Base-by-base conservation (phyloP, 2,797 vertebrate species). In the Hippocampus kuda region DNA sequence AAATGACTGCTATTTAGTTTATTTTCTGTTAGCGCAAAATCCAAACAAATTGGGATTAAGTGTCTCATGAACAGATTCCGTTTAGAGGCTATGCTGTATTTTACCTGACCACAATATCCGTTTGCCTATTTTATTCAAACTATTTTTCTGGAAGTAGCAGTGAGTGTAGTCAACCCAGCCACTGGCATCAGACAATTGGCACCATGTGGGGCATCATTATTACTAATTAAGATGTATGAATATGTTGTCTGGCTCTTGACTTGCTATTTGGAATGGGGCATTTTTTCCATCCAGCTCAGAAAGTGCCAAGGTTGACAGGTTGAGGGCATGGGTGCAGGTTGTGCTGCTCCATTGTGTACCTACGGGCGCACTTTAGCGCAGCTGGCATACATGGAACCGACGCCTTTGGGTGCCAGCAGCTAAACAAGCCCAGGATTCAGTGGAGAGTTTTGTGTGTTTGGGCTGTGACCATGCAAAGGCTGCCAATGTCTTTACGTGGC, bases 171-270 rank as follows among this genome's bases (percentile, higher is more conserved):
- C 80, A 83, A 79, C 83, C 76, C 73, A 73, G 81, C 84, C 79
- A 82, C 79, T 83, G 84, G 78, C 85, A 83, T 77, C 73, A 77
- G 81, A 83, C 75, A 53, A 63, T 66, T 89, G 86, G 85, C 86
- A 84, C 72, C 69, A 77, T 65, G 73, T 12, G 42, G 34, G 65
- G 68, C 72, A 74, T 84, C 85, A 83, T 85, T 86, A 85, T 80
- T 84, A 81, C 77, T 88, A 86, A 90, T 90, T 89, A 86, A 88
- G 86, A 87, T 87, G 85, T 88, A 87, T 88, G 89, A 88, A 90
- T 90, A 88, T 85, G 83, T 78, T 83, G 82, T 84, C 86, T 86
- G 84, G 87, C 87, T 78, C 84, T 88, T 88, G 76, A 86, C 86
- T 83, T 83, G 76, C 83, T 81, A 7, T 81, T 83, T 83, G 78